Conservation (phyloP, 2,888 invertebrate species). For the Zaprionus bogoriensis region DNA sequence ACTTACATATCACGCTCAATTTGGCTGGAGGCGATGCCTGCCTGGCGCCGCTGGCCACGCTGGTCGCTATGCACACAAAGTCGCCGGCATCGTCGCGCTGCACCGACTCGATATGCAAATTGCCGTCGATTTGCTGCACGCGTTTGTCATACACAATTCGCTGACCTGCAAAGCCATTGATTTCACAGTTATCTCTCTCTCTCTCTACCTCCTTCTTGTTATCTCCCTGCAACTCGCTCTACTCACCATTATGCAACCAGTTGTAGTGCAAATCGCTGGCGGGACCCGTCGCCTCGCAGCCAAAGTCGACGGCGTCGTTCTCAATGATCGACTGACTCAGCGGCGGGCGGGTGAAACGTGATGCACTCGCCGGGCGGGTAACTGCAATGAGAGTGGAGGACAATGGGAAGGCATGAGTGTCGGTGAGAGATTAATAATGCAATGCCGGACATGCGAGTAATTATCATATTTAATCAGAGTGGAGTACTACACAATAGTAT, state of each 20-base stretch:
- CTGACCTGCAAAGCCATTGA: constrained; percentile 74
- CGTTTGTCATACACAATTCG: constrained; percentile 79
- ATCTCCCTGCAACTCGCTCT: not conserved
- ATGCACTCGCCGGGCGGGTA: constrained; percentile 56
- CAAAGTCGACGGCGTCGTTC: constrained; percentile 80
- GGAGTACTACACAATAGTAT: too few species aligned
- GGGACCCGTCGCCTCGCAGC: constrained; percentile 77
- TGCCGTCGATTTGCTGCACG: constrained; percentile 79
- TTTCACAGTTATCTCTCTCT: not conserved
- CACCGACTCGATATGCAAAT: constrained; percentile 81
- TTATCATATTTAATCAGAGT: constrained; percentile 24
- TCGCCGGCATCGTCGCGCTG: constrained; percentile 80
- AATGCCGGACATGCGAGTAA: constrained; percentile 8
- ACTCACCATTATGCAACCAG: constrained; percentile 82
- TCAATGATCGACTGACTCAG: constrained; percentile 81
- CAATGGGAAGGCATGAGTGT: not conserved
- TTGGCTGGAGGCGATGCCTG: constrained; percentile 82
- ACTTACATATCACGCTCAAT: constrained; percentile 82
- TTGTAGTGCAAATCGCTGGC: constrained; percentile 75
- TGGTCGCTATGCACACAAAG: constrained; percentile 82
- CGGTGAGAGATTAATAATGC: constrained; percentile 22
- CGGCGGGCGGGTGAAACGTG: constrained; percentile 80
- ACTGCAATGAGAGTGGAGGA: constrained; percentile 25
- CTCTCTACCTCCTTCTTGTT: not conserved
- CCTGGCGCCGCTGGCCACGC: constrained; percentile 81